Base-by-base conservation (phyloP, 1,140 invertebrate species). In the Panagrolaimus sp. region DNA sequence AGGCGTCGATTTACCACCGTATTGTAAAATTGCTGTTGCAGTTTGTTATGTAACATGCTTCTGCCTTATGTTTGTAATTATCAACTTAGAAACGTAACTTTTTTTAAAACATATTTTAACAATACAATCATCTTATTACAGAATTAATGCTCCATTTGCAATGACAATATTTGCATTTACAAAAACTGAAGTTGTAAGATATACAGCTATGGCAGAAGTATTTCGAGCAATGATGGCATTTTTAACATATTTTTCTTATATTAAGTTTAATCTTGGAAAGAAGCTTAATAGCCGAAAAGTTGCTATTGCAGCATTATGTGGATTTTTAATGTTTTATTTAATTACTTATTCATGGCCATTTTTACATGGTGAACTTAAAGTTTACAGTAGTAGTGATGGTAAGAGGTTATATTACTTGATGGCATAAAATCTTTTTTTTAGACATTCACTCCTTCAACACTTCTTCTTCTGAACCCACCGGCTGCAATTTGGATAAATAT, bases 41-140 rank as follows among this genome's bases (percentile, higher is more conserved):
- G 65, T 76, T 14, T 76, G 75, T 61, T 66, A 77, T 47, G n/a
- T 76, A 9, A 76, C 66, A 48, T 43, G 75, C 20, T 76, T 76
- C 47, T 61, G 67, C 14, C 77, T 80, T 45, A 71, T 72, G 45
- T 79, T 76, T 47, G 62, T 76, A 20, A 25, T n/a, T 8, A 62
- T 63, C 3, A 70, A 48, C 51, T 25, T 70, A 13, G 69, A 70
- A 67, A 67, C 65, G 9, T 27, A 20, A 2, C 73, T 74, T 23
- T 46, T 70, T 62, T 71, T 74, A 16, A 74, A 66, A 43, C 38
- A n/a, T n/a, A n/a, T 62, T n/a, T 63, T 76, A 43, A 71, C 9
- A 66, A 63, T 71, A 73, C 76, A 53, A 42, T n/a, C 1, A 11
- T 3, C 4, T 3, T 47, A 3, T 47, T 20, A 2, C 13, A 20